phyloP scores from a whole-genome alignment of 2,113 vertebrate genomes.

The Chlamydotis undulata region DNA sequence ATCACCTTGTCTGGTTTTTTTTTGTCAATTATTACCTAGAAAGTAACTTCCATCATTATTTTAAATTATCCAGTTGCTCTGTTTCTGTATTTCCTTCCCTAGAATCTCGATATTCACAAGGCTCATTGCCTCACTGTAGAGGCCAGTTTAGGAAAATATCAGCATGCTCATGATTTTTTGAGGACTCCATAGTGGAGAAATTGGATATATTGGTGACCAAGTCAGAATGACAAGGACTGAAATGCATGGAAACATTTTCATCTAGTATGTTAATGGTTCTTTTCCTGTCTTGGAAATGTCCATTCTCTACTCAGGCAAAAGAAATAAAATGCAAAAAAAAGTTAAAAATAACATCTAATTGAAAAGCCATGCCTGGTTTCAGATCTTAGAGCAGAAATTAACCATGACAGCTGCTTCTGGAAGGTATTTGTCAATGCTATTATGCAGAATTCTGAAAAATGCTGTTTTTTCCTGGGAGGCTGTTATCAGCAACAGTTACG shows the following conservation, averaged over 20 bases:
- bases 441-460: constrained; percentile 36
- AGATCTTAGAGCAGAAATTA: constrained; percentile 11
- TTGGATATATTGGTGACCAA: neutral
- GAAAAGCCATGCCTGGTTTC: constrained; percentile 32
- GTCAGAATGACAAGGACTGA: neutral
- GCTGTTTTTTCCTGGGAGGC: neutral
- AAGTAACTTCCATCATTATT: neutral
- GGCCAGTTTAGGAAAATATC: neutral
- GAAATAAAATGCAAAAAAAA: neutral
- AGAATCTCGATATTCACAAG: neutral
- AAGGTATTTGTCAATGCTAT: constrained; percentile 38
- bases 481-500: constrained; percentile 13
- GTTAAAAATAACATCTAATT: neutral
- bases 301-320: neutral
- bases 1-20: neutral
- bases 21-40: neutral
- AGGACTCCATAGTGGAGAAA: neutral
- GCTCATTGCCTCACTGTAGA: neutral
- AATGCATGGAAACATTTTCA: constrained; percentile 39
- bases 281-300: neutral
- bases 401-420: neutral
- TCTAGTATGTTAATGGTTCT: neutral
- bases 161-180: neutral
- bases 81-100: neutral
- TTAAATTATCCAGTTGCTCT: neutral